Conservation (phyloP, 37 sponge, comb jelly and placozoan genomes). For the Hexactinellida sp. region DNA sequence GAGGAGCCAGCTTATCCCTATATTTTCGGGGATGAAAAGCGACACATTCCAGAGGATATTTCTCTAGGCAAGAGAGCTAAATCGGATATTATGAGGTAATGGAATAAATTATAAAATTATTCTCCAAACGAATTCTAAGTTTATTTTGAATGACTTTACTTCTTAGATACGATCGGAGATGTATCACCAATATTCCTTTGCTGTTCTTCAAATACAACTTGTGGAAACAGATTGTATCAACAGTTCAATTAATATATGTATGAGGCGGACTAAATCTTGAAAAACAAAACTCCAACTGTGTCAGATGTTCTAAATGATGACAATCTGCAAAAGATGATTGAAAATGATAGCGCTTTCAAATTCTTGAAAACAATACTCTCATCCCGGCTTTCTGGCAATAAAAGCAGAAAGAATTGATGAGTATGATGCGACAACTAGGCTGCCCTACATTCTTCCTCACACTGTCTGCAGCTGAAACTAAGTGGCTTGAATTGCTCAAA, state of each 20-base stretch:
- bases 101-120: background rate
- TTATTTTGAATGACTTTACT: background rate
- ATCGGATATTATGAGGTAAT: too few relatives aligned
- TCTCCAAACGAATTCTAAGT: background rate
- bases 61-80: background rate
- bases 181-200: background rate
- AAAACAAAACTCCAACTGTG: background rate
- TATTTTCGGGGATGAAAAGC: background rate
- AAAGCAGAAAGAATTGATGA: too few relatives aligned
- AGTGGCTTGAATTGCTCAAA: too few relatives aligned
- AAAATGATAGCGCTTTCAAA: too few relatives aligned
- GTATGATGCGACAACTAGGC: too few relatives aligned
- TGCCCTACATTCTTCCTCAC: too few relatives aligned
- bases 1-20: background rate
- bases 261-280: background rate
- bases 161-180: too few relatives aligned
- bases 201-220: background rate
- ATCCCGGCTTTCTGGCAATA: background rate
- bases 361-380: too few relatives aligned
- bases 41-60: too few relatives aligned
- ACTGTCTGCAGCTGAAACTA: too few relatives aligned
- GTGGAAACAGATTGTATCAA: background rate
- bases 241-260: background rate
- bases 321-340: too few relatives aligned
- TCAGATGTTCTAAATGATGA: background rate